A percentile compares a stretch with the other conserved stretches of the same genome.
Conservation (phyloP, 2,888 invertebrate species). For the Aproaerema taeniolella region DNA sequence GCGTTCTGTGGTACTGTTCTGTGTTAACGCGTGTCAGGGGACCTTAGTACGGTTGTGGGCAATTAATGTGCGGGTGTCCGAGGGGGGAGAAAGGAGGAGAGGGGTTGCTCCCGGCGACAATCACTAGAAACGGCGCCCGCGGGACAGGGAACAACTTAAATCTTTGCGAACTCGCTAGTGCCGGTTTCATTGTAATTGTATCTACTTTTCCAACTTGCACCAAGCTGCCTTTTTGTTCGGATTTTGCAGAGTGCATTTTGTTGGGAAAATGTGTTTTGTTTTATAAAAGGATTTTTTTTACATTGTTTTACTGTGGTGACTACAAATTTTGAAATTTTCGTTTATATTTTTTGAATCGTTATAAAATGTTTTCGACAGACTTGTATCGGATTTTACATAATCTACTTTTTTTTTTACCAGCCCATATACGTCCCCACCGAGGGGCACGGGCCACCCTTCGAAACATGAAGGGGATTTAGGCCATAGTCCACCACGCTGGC, state of each 20-base stretch:
- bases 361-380: background rate
- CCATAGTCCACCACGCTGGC: no score
- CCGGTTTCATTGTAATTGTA: conserved; percentile 29
- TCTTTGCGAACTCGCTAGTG: conserved; percentile 60
- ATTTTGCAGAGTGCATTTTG: no score
- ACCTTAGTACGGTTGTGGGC: conserved; percentile 57
- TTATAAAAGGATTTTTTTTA: no score
- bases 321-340: background rate
- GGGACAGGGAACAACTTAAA: conserved; percentile 66
- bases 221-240: no score
- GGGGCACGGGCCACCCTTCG: no score
- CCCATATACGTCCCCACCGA: no score
- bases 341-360: background rate
- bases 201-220: conserved; percentile 15
- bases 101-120: conserved; percentile 60
- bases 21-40: conserved; percentile 65
- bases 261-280: no score
- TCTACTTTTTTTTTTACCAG: no score
- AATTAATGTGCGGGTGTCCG: conserved; percentile 54
- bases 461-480: no score
- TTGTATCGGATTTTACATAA: background rate
- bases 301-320: background rate
- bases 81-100: conserved; percentile 16
- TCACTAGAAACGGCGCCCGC: conserved; percentile 62
- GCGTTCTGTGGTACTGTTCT: conserved; percentile 53